Percentiles rank a stretch among this genome's conserved stretches.
Evolutionary conservation across 2,888 invertebrate species (phyloP).

Genomic region (Tetramorium bicarinatum): DNA sequence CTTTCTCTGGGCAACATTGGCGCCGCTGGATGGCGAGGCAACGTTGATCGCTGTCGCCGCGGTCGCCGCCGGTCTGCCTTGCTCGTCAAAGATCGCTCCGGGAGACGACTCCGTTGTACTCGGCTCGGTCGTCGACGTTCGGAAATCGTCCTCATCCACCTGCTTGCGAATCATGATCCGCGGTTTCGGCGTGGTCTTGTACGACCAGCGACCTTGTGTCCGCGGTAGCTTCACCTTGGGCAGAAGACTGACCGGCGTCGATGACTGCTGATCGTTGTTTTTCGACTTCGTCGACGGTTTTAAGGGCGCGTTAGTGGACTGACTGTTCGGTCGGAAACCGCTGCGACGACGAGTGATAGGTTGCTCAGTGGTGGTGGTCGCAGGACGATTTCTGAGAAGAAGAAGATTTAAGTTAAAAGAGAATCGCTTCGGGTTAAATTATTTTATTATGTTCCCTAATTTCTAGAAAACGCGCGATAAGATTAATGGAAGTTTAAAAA

Average conservation of each 20-base stretch:
- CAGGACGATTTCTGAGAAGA: conserved; percentile 73
- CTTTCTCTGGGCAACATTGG: conserved; percentile 75
- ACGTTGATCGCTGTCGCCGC: conserved; percentile 87
- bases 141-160: conserved; percentile 84
- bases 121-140: conserved; percentile 64
- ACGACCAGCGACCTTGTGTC: conserved; percentile 95
- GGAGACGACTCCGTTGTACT: conserved; percentile 66
- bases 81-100: conserved; percentile 50
- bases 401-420: background rate
- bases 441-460: background rate
- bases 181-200: conserved; percentile 95
- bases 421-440: background rate
- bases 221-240: conserved; percentile 94
- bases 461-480: background rate
- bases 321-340: conserved; percentile 91
- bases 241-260: conserved; percentile 87
- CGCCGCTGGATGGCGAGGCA: conserved; percentile 27
- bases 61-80: conserved; percentile 77
- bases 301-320: conserved; percentile 85
- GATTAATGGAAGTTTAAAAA: background rate
- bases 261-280: conserved; percentile 61
- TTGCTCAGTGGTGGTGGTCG: conserved; percentile 82
- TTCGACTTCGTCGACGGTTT: conserved; percentile 75
- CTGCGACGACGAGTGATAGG: conserved; percentile 86
- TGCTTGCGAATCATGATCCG: conserved; percentile 93